A percentile compares a stretch with the other conserved stretches of the same genome.
phyloP scores from a whole-genome alignment of 2,888 invertebrate genomes.

The Perdita meconis region DNA sequence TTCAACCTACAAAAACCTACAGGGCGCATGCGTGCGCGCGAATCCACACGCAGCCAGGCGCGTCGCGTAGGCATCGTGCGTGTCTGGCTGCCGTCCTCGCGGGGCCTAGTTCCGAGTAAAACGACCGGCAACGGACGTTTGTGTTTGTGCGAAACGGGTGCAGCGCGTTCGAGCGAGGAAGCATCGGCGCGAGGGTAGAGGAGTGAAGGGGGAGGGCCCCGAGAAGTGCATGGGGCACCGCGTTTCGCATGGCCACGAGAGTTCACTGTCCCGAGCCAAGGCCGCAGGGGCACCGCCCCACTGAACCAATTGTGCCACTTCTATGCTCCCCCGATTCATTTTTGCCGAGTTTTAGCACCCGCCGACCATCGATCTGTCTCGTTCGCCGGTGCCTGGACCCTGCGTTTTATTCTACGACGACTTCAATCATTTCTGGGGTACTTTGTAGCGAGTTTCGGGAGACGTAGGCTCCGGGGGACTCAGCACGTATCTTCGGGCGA shows the following conservation, averaged over 20 bases:
- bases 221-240: conserved; percentile 72
- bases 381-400: conserved; percentile 1
- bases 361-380: conserved; percentile 56
- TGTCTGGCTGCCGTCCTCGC: conserved; percentile 45
- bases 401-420: background rate
- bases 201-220: background rate
- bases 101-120: conserved; percentile 54
- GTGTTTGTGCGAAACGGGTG: conserved; percentile 70
- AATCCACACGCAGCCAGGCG: conserved; percentile 57
- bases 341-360: conserved; percentile 71
- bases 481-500: background rate
- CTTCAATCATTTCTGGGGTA: no score
- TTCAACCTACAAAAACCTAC: background rate
- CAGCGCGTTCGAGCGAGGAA: conserved; percentile 44
- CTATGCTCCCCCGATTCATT: conserved; percentile 71
- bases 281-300: conserved; percentile 83
- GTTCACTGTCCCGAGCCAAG: conserved; percentile 83
- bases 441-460: background rate
- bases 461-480: no score
- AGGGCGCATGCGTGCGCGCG: conserved; percentile 40
- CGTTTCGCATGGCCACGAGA: conserved; percentile 71
- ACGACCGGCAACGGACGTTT: conserved; percentile 61
- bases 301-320: conserved; percentile 83
- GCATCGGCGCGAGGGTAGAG: background rate
- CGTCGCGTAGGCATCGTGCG: conserved; percentile 49